Percentiles rank a stretch among this genome's conserved stretches.
phyloP scores from a whole-genome alignment of 2,113 vertebrate species.

The cat (Felis catus) region DNA sequence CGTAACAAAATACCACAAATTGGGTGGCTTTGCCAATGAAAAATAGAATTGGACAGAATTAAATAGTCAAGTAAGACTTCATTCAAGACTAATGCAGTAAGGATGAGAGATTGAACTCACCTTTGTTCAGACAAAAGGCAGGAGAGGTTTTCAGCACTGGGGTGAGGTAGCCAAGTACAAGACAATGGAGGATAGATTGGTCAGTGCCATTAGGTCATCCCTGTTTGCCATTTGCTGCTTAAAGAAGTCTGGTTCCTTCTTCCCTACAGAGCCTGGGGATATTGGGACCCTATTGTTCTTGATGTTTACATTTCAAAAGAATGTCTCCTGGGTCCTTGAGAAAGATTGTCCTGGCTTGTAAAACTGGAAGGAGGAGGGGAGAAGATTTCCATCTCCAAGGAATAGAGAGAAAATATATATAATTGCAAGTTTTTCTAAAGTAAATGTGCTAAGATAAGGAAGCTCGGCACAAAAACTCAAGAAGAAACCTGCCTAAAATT shows the following conservation, averaged over 20 bases:
- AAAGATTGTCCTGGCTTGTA: not conserved
- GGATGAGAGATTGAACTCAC: not conserved
- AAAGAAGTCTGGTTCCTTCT: not conserved
- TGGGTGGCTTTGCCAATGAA: not conserved
- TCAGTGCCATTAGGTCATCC: not conserved
- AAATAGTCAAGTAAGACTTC: not conserved
- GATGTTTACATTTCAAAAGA: not conserved
- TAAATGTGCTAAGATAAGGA: not conserved
- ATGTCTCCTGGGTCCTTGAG: not conserved
- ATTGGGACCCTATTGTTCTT: not conserved
- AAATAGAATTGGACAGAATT: not conserved
- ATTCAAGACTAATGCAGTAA: not conserved
- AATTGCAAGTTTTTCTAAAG: not conserved
- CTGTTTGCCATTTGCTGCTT: not conserved
- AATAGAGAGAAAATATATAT: not conserved
- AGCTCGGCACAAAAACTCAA: not conserved
- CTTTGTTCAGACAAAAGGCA: not conserved
- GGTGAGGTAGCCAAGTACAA: not conserved
- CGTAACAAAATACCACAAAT: not conserved
- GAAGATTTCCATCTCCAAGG: not conserved
- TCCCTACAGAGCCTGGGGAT: accelerated
- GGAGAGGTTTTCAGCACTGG: not conserved
- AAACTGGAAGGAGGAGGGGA: not conserved
- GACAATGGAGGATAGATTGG: not conserved
- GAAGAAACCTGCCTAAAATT: not conserved